Conservation (phyloP, 1,140 invertebrate genomes). For the Stegodyphus dumicola region DNA sequence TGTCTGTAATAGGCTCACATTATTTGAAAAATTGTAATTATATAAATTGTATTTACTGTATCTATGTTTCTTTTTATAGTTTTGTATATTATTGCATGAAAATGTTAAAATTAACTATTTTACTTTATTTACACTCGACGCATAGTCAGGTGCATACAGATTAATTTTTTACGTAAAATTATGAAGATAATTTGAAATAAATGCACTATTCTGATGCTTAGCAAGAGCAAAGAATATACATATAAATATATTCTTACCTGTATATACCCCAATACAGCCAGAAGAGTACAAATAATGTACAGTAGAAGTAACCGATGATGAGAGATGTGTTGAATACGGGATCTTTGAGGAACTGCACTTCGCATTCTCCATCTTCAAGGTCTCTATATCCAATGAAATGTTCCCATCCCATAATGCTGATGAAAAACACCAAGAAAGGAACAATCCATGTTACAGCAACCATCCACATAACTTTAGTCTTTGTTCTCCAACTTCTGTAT, state of each 20-base stretch:
- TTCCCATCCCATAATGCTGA: conserved; percentile 99
- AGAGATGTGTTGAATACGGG: conserved; percentile 97
- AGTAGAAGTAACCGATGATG: conserved; percentile 98
- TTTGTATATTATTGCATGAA: too few relatives aligned
- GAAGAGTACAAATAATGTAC: conserved; percentile 91
- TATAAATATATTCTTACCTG: conserved; percentile 66
- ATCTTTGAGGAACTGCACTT: conserved; percentile 98
- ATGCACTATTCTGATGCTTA: too few relatives aligned
- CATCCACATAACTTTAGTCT: conserved; percentile 90
- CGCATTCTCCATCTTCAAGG: conserved; percentile 87
- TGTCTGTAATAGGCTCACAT: too few relatives aligned
- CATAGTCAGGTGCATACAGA: too few relatives aligned
- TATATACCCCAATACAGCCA: conserved; percentile 98
- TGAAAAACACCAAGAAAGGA: conserved; percentile 95
- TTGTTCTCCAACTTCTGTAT: conserved; percentile 97
- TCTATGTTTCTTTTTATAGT: too few relatives aligned
- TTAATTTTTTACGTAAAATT: too few relatives aligned
- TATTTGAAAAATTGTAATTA: too few relatives aligned
- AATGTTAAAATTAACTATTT: too few relatives aligned
- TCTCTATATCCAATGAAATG: conserved; percentile 94
- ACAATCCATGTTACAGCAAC: conserved; percentile 92
- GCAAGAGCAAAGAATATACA: too few relatives aligned
- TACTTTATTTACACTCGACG: too few relatives aligned
- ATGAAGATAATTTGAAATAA: too few relatives aligned
- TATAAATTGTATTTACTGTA: too few relatives aligned